These are phyloP conservation scores for Pterocles orientalis DNA, from an alignment of 2,113 vertebrate species.

Conservation along the genomic window DNA sequence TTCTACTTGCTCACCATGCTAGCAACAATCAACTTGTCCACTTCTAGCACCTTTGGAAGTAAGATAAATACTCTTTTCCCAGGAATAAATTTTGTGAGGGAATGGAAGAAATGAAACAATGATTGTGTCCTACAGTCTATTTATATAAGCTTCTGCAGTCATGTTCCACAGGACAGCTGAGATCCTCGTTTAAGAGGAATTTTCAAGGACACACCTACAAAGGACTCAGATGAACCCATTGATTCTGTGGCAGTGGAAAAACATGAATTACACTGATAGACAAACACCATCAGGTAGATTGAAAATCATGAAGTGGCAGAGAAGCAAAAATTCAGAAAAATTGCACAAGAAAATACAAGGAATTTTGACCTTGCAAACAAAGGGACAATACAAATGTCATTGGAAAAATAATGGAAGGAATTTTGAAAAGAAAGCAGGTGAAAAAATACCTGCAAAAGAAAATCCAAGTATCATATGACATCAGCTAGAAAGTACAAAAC, in stretches of 20 bases:
- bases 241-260: not conserved
- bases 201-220: not conserved
- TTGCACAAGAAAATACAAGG: not conserved
- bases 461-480: not conserved
- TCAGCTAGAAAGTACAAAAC: not conserved
- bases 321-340: not conserved
- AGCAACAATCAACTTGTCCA: not conserved
- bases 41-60: not conserved
- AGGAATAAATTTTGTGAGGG: not conserved
- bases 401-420: not conserved
- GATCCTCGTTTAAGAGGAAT: not conserved
- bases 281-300: not conserved
- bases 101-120: not conserved
- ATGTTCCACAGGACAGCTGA: not conserved
- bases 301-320: not conserved
- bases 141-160: not conserved
- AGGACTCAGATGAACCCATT: not conserved
- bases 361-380: not conserved
- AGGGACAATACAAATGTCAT: not conserved
- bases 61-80: not conserved
- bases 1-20: not conserved
- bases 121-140: not conserved
- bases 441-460: not conserved
- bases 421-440: not conserved
- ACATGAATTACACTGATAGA: not conserved